A percentile compares a stretch with the other conserved stretches of the same genome.
Evolutionary conservation across 2,113 vertebrate species (phyloP).

Genomic region (Patagioenas fasciata): DNA sequence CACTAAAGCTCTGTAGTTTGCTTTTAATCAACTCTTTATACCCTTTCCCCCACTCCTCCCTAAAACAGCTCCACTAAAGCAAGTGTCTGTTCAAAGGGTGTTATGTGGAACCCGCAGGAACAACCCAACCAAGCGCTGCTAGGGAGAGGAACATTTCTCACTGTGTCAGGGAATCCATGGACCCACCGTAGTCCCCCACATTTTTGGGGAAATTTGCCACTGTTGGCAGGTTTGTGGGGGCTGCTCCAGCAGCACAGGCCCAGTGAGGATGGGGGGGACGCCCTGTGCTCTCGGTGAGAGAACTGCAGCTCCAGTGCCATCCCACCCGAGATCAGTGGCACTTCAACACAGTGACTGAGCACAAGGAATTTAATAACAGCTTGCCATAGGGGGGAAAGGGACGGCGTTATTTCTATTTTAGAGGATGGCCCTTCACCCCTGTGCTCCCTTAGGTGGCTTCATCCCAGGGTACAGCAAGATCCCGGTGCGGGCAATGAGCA

Average conservation of each 20-base stretch:
- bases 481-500: rapidly evolving
- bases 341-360: rapidly evolving
- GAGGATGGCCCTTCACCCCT: rapidly evolving
- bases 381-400: rapidly evolving
- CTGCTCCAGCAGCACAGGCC: not conserved
- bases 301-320: no score
- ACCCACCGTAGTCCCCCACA: no score
- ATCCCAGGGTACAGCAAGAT: no score
- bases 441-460: no score
- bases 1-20: not conserved
- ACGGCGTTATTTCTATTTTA: rapidly evolving
- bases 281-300: not conserved
- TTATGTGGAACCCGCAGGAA: rapidly evolving
- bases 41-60: not conserved
- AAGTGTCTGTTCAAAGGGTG: rapidly evolving
- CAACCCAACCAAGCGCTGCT: rapidly evolving
- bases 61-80: not conserved
- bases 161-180: no score
- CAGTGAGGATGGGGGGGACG: rapidly evolving
- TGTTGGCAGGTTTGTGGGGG: rapidly evolving
- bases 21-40: not conserved
- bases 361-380: rapidly evolving
- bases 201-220: not conserved
- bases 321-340: rapidly evolving
- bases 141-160: not conserved